A percentile compares a stretch with the other conserved stretches of the same genome.
phyloP scores from a whole-genome alignment of 2,888 invertebrate genomes.

The Sussaba pulchella region DNA sequence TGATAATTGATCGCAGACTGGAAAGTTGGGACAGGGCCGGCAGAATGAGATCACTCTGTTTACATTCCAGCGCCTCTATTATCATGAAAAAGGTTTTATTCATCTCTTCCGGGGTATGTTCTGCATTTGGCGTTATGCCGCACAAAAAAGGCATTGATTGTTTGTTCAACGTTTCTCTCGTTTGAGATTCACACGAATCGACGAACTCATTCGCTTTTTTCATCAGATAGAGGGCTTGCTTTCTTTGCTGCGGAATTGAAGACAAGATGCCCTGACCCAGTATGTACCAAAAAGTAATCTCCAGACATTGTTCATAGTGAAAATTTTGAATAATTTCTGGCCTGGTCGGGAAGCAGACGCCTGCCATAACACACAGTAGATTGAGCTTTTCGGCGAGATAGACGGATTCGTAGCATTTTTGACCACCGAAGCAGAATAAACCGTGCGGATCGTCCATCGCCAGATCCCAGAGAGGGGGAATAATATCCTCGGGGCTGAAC shows the following conservation, averaged over 20 bases:
- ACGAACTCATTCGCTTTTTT: slow-evolving; percentile 86
- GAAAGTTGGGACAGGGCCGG: slow-evolving; percentile 86
- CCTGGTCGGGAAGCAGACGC: slow-evolving; percentile 64
- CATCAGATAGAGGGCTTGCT: slow-evolving; percentile 87
- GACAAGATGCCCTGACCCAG: slow-evolving; percentile 85
- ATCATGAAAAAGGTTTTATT: slow-evolving; percentile 88
- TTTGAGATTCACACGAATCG: slow-evolving; percentile 58
- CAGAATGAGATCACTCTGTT: slow-evolving; percentile 90
- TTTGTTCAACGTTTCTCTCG: slow-evolving; percentile 4
- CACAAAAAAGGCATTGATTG: slow-evolving; percentile 76
- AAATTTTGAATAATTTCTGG: slow-evolving; percentile 7
- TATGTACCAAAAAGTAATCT: slow-evolving; percentile 86
- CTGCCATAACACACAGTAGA: slow-evolving; percentile 70
- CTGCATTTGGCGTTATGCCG: slow-evolving; percentile 67
- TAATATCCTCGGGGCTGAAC: slow-evolving; percentile 57
- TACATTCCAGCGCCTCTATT: slow-evolving; percentile 90
- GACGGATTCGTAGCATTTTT: slow-evolving; percentile 7
- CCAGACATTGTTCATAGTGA: slow-evolving; percentile 61
- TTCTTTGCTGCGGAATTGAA: slow-evolving; percentile 85
- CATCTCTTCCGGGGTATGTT: slow-evolving; percentile 78
- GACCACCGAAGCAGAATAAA: background rate
- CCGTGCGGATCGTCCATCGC: no score
- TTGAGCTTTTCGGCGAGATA: slow-evolving; percentile 69
- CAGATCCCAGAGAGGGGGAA: slow-evolving; percentile 61
- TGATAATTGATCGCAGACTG: slow-evolving; percentile 73